A percentile compares a stretch with the other conserved stretches of the same genome.
phyloP scores from a whole-genome alignment of 2,797 vertebrate species.

The Eulemur mongoz region DNA sequence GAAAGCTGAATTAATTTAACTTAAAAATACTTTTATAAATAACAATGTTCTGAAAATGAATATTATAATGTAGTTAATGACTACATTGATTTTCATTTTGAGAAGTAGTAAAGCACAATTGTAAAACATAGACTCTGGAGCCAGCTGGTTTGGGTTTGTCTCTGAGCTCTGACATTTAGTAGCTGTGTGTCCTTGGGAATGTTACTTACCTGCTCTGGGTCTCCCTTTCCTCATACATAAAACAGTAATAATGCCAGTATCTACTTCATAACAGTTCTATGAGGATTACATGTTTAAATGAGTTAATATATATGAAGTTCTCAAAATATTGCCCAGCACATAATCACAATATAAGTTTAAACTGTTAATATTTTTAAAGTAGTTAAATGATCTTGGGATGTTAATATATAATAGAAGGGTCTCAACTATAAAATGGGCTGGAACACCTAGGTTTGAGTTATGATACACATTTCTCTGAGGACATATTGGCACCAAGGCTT shows the following conservation, averaged over 20 bases:
- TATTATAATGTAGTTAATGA: slow-evolving; percentile 30
- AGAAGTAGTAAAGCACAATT: background rate
- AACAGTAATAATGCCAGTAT: background rate
- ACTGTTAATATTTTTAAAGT: background rate
- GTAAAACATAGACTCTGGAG: background rate
- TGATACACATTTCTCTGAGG: background rate
- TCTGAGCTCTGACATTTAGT: background rate
- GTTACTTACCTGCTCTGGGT: background rate
- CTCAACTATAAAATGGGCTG: background rate
- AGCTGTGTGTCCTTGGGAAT: background rate
- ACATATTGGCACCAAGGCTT: background rate
- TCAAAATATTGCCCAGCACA: background rate
- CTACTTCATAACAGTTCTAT: background rate
- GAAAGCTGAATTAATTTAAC: slow-evolving; percentile 7
- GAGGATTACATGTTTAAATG: background rate
- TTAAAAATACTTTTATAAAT: slow-evolving; percentile 29
- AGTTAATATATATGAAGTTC: background rate
- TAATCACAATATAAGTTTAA: background rate
- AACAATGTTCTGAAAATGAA: slow-evolving; percentile 12
- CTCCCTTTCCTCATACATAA: background rate
- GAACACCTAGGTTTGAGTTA: background rate
- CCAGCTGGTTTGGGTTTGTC: background rate
- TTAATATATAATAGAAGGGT: background rate
- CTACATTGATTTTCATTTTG: background rate
- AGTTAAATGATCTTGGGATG: background rate